phyloP scores from a whole-genome alignment of 2,797 vertebrate species.

The Peromyscus eremicus region DNA sequence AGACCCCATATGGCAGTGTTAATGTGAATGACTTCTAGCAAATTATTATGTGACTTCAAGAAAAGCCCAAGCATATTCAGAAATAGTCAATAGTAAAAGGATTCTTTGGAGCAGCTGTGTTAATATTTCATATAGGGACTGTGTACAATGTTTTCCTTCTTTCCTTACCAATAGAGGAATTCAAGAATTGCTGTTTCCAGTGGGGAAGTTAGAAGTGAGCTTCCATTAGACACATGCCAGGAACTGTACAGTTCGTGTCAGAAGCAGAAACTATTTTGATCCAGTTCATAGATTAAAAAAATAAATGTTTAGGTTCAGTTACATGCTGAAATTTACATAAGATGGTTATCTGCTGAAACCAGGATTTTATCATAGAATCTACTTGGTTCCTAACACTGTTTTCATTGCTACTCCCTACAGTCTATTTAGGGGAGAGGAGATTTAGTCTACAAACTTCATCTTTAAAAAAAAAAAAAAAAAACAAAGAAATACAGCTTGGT shows the following conservation, averaged over 20 bases:
- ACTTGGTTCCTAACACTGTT: not conserved
- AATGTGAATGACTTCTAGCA: not conserved
- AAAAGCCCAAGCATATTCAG: not conserved
- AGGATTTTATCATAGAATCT: not conserved
- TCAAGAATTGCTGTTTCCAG: constrained; percentile 23
- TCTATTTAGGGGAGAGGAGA: not conserved
- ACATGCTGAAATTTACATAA: not conserved
- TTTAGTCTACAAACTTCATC: not conserved
- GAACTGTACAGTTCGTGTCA: not conserved
- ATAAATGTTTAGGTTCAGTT: not conserved
- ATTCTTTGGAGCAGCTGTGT: not conserved
- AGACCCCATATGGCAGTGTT: not conserved
- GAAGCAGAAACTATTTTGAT: constrained; percentile 18
- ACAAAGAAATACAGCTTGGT: not conserved
- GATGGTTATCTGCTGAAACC: not conserved
- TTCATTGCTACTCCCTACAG: not conserved
- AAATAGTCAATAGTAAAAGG: not conserved
- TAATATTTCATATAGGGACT: not conserved
- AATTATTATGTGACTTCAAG: constrained; percentile 8
- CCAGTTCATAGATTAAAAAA: not conserved
- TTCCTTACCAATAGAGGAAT: not conserved
- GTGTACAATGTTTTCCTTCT: not conserved
- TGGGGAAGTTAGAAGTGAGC: not conserved
- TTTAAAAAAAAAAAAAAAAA: not conserved
- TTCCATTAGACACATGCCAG: not conserved